Conservation (phyloP, 1,140 invertebrate species). For the Mylabris phalerata region DNA sequence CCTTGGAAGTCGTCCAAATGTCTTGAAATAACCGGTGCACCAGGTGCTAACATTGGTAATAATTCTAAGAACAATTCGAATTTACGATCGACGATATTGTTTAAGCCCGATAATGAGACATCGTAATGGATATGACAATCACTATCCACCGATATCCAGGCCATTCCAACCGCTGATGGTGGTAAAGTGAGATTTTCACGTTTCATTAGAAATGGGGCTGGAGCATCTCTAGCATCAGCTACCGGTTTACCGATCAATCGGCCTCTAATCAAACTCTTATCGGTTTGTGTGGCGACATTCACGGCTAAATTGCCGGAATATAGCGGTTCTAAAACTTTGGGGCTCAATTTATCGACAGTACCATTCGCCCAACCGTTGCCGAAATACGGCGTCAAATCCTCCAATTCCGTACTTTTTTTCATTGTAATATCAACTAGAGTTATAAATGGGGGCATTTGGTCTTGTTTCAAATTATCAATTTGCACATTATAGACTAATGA, state of each 20-base stretch:
- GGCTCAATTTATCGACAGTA: conserved; percentile 55
- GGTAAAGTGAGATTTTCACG: conserved; percentile 48
- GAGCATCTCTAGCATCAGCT: conserved; percentile 65
- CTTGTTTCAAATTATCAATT: conserved; percentile 43
- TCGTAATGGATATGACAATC: conserved; percentile 82
- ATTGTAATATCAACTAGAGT: conserved; percentile 62
- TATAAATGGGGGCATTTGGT: conserved; percentile 53
- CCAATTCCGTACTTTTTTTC: conserved; percentile 58
- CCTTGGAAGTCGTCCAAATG: conserved; percentile 56
- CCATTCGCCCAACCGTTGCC: conserved; percentile 59
- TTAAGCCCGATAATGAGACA: conserved; percentile 46
- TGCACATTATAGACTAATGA: conserved; percentile 67
- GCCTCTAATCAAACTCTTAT: conserved; percentile 53
- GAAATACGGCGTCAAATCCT: conserved; percentile 58
- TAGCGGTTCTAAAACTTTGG: conserved; percentile 67
- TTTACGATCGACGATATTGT: conserved; percentile 35
- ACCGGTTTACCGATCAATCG: conserved; percentile 59
- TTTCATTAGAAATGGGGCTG: conserved; percentile 58
- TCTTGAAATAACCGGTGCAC: conserved; percentile 55
- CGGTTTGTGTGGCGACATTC: conserved; percentile 57
- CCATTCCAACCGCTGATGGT: conserved; percentile 57
- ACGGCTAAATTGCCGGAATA: conserved; percentile 72
- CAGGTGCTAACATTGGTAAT: conserved; percentile 55
- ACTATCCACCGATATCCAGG: conserved; percentile 73
- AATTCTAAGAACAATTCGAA: conserved; percentile 56